Conservation (phyloP, 2,797 vertebrate genomes). For the Premnoplex brunnescens region DNA sequence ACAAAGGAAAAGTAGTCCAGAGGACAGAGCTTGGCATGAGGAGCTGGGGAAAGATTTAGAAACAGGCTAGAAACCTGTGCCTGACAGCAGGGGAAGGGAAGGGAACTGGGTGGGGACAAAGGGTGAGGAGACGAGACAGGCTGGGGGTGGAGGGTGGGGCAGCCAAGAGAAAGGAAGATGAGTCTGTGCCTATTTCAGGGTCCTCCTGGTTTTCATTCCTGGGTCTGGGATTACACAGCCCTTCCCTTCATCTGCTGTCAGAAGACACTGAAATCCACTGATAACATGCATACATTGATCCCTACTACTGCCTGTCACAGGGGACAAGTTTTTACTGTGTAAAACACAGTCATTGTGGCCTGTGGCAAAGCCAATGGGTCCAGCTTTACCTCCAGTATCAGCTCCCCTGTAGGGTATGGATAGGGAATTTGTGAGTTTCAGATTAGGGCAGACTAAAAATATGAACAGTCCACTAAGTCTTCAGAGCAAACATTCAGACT, state of each 20-base stretch:
- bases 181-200: constrained; percentile 54
- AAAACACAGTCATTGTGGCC: not conserved
- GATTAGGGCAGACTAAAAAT: not conserved
- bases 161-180: constrained; percentile 51
- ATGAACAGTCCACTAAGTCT: not conserved
- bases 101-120: constrained; percentile 57
- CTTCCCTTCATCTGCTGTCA: not conserved
- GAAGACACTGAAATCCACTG: not conserved
- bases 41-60: constrained; percentile 49
- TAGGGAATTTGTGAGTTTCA: not conserved
- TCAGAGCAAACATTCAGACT: not conserved
- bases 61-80: constrained; percentile 47
- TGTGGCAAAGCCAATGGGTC: not conserved
- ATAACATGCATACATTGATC: not conserved
- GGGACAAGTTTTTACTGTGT: not conserved
- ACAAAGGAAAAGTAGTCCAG: constrained; percentile 3
- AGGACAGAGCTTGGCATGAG: constrained; percentile 4
- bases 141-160: constrained; percentile 53
- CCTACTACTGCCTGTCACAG: not conserved
- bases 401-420: not conserved
- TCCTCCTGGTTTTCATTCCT: constrained; percentile 35
- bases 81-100: constrained; percentile 4
- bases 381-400: not conserved
- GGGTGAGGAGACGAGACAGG: constrained; percentile 29
- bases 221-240: constrained; percentile 17